Conservation (phyloP, 2,113 vertebrate genomes). For the Aptenodytes forsteri region DNA sequence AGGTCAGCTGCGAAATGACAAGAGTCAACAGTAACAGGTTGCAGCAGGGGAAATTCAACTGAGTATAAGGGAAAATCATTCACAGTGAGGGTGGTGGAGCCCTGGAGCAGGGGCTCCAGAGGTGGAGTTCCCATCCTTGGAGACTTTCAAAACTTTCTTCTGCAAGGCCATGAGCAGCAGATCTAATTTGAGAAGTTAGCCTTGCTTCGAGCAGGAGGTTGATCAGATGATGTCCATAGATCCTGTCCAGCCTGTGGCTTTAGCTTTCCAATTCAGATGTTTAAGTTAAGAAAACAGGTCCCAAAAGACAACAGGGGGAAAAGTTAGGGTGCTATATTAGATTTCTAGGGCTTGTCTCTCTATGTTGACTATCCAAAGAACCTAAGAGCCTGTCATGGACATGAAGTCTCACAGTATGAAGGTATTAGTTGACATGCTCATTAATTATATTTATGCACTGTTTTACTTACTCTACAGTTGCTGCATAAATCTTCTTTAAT, state of each 20-base stretch:
- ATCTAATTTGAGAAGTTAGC: not conserved
- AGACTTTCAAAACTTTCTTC: not conserved
- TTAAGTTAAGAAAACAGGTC: not conserved
- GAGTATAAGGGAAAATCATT: not conserved
- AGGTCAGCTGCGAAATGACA: not conserved
- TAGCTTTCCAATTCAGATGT: not conserved
- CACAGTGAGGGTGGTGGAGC: not conserved
- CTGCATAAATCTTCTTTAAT: not conserved
- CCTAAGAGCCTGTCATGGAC: not conserved
- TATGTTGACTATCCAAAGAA: not conserved
- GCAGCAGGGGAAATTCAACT: not conserved
- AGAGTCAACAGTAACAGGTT: not conserved
- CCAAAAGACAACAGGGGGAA: rapidly evolving
- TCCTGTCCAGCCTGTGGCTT: not conserved
- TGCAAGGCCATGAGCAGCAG: not conserved
- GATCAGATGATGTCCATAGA: not conserved
- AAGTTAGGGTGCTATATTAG: rapidly evolving
- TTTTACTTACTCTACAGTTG: not conserved
- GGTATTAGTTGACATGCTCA: not conserved
- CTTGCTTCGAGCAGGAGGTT: not conserved
- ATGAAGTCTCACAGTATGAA: not conserved
- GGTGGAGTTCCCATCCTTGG: not conserved
- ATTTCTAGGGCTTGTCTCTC: not conserved
- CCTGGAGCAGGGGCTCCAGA: not conserved
- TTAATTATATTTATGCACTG: not conserved